A percentile compares a stretch with the other conserved stretches of the same genome.
These are phyloP conservation scores for Tinamus major DNA, from an alignment of 2,797 vertebrate species.

Conservation along the genomic window DNA sequence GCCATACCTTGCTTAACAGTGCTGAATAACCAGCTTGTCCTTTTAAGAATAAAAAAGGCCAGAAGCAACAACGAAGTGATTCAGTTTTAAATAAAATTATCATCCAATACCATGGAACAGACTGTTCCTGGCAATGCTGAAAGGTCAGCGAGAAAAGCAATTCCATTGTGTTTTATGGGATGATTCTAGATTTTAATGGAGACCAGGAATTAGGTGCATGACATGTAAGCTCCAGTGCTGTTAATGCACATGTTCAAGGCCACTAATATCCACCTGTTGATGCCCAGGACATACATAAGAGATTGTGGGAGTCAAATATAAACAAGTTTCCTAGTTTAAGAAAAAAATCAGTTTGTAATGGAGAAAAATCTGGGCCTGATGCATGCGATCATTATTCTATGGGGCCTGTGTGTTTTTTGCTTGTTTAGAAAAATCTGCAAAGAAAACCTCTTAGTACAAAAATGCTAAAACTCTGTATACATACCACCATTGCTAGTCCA, in stretches of 20 bases:
- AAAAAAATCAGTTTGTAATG: background rate
- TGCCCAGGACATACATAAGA: background rate
- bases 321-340: background rate
- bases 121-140: background rate
- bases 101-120: background rate
- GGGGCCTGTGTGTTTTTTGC: background rate
- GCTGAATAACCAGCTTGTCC: background rate
- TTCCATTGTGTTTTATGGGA: background rate
- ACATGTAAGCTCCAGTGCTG: background rate
- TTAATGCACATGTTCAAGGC: background rate
- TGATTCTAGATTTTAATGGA: background rate
- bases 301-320: background rate
- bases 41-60: background rate
- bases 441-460: background rate
- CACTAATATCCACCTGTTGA: background rate
- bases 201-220: background rate
- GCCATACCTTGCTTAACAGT: background rate
- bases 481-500: conserved; percentile 98
- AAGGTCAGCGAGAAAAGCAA: background rate
- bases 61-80: background rate
- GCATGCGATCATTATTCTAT: background rate
- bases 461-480: conserved; percentile 26
- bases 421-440: background rate
- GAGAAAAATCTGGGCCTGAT: background rate
- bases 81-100: background rate